Evolutionary conservation across 2,888 invertebrate species (phyloP), one percentile per base, ranked within the genome.

Genomic region (Cantharis flavilabris): DNA sequence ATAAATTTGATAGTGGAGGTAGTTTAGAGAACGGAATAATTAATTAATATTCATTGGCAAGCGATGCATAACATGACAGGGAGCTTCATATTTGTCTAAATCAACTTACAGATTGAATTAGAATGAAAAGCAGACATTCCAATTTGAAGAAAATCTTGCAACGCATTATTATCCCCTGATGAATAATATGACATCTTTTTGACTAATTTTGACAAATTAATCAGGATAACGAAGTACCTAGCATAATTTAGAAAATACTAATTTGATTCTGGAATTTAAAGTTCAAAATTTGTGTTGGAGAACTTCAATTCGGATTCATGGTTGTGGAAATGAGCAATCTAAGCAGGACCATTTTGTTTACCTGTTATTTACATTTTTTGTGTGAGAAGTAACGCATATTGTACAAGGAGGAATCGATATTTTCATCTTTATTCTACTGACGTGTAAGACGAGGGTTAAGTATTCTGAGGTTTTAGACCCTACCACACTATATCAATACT

Each of bases 361-460:
- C 49, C n/a, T n/a, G 49, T n/a, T n/a, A 67, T 26, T 20, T 23
- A 16, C n/a, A 69, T 69, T 69, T 26, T 69, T 69, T 26, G 16
- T 69, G 69, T 28, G 30, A 69, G 26, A 30, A 69, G 26, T 69
- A 64, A 67, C 18, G 67, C 67, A 72, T 72, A 33, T 67, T 65
- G 67, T 69, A 73, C 16, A 62, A 73, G 20, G 62, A 70, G 63
- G 33, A 77, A 77, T 77, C 77, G 73, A 77, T 77, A 77, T 74
- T 73, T 77, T 71, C 73, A 77, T 77, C 73, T 77, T 74, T 77
- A 77, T 77, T 67, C 73, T 67, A 63, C 71, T 62, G 74, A 74
- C 73, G 77, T 77, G 73, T 77, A 77, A 77, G 77, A 73, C 73
- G 77, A 74, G 77, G 77, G 77, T 76, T 77, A 73, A 77, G 74